These are phyloP conservation scores for Urocyon cinereoargenteus DNA, from an alignment of 2,797 vertebrate species.

Conservation along the genomic window DNA sequence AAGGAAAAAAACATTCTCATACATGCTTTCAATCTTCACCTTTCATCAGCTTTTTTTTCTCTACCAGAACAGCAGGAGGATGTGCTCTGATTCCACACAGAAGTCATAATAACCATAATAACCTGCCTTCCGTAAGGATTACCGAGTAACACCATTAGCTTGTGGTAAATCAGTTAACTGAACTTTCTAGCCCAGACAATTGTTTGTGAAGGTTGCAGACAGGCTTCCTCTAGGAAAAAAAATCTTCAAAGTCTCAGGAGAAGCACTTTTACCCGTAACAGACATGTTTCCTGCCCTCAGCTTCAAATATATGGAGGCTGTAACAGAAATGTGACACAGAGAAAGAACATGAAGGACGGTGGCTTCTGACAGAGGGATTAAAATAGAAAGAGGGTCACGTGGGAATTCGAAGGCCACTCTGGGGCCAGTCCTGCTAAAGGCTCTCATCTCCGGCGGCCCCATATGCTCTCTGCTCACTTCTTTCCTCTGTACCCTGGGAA, in stretches of 20 bases:
- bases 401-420: not conserved
- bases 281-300: slow-evolving; percentile 44
- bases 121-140: not conserved
- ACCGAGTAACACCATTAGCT: not conserved
- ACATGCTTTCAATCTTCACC: not conserved
- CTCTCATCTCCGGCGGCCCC: not conserved
- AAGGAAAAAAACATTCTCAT: not conserved
- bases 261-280: slow-evolving; percentile 11
- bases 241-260: slow-evolving; percentile 42
- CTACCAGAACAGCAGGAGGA: not conserved
- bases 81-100: not conserved
- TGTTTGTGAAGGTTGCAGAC: not conserved
- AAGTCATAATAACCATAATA: not conserved
- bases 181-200: not conserved
- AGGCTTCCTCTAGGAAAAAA: slow-evolving; percentile 37
- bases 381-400: not conserved
- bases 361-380: not conserved
- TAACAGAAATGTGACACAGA: not conserved
- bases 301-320: slow-evolving; percentile 48
- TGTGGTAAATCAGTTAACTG: not conserved
- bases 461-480: not conserved
- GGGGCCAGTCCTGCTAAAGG: not conserved
- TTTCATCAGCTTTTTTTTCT: not conserved
- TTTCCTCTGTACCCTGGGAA: not conserved
- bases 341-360: not conserved